Conservation (phyloP, 2,797 vertebrate genomes). For the Amazonetta brasiliensis region DNA sequence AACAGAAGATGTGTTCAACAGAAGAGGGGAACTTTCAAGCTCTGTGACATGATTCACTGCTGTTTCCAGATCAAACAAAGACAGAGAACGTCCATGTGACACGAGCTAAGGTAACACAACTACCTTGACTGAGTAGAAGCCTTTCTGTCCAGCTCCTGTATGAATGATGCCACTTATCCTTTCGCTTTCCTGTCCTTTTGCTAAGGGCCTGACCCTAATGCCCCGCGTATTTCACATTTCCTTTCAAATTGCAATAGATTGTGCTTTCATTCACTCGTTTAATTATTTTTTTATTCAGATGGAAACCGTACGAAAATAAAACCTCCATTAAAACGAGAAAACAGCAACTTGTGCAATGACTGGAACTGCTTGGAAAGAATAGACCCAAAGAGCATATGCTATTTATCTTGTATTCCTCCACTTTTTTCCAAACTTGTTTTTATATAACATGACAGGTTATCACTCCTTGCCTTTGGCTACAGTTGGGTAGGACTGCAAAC, state of each 20-base stretch:
- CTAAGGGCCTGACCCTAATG: neutral
- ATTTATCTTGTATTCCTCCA: neutral
- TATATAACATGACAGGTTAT: conserved; percentile 52
- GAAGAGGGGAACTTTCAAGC: neutral
- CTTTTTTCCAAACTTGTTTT: neutral
- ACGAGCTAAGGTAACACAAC: neutral
- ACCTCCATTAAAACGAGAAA: neutral
- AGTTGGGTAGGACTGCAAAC: conserved; percentile 66
- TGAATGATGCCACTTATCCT: neutral
- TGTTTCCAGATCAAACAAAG: neutral
- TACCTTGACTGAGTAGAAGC: neutral
- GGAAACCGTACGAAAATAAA: conserved; percentile 34
- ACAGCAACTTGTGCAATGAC: neutral
- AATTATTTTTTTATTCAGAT: neutral
- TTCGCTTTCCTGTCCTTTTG: neutral
- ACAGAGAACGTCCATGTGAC: neutral
- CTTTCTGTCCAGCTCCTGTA: neutral
- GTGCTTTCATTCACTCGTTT: neutral
- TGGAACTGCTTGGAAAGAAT: neutral
- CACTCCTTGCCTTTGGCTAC: conserved; percentile 59
- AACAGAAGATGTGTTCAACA: neutral
- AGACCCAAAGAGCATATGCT: neutral
- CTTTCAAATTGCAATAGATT: neutral
- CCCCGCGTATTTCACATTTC: neutral
- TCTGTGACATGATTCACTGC: neutral